Base-by-base conservation (phyloP, 2,888 invertebrate species). In the Selenia dentaria region DNA sequence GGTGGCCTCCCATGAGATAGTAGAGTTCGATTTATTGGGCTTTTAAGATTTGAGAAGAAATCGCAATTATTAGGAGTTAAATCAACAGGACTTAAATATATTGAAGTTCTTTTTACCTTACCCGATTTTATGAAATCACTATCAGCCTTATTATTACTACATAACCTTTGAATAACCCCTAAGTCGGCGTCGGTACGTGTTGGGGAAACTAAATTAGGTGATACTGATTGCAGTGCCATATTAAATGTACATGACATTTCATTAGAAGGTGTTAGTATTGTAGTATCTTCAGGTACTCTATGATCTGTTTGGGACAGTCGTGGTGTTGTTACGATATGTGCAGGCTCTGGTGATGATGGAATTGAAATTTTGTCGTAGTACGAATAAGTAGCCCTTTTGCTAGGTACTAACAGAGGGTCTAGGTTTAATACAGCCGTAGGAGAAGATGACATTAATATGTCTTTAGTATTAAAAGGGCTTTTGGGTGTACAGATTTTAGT, bases 51-150 rank as follows among this genome's bases (percentile, higher is more conserved):
- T 12, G 74, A 57, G 51, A 78, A 70, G 58, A 75, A 79, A 56
- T 83, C 74, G 54, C 70, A 81, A 40, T 78, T 78, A 62, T 77
- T 78, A 3, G 86, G 83, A 13, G 87, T 81, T 54, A 86, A 66
- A 49, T 83, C 77, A 31, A 87, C 72, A 16, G 88, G 85, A 57
- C 85, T 89, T 50, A 84, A 67, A 38, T 83, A 51, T 78, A 42
- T 74, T 73, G 46, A 81, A 68, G 36, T 54, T 59, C 48, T 65
- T 54, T 37, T 32, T 26, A 42, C 35, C 25, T 34, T 24, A 20
- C 33, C 68, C 51, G 77, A 74, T 51, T 65, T 68, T 33, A 61
- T 56, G 33, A 64, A 59, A 51, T 77, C 74, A 51, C 51, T 63
- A 48, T 79, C 73, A 34, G 73, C 65, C 58, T 68, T 71, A 34